Percentiles rank a stretch among this genome's conserved stretches.
Conservation (phyloP, 2,797 vertebrate genomes). For the Oryzias sinensis region DNA sequence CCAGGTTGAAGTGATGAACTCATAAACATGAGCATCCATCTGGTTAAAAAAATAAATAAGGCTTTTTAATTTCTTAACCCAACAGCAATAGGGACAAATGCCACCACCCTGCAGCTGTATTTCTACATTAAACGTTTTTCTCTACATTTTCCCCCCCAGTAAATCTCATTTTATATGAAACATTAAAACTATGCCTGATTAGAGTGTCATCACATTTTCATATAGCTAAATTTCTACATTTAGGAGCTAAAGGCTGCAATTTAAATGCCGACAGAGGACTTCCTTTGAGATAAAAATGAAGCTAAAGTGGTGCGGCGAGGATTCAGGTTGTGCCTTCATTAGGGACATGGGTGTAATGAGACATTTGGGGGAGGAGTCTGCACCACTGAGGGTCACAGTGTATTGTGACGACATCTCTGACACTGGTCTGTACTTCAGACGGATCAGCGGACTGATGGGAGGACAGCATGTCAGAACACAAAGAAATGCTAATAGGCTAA, state of each 20-base stretch:
- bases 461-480: constrained; percentile 58
- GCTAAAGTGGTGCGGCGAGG: constrained; percentile 1
- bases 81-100: too few species aligned
- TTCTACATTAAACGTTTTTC: too few species aligned
- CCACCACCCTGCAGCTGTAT: too few species aligned
- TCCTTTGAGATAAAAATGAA: constrained; percentile 32
- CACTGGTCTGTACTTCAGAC: constrained; percentile 42
- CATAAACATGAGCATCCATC: too few species aligned
- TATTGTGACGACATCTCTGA: constrained; percentile 23
- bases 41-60: too few species aligned
- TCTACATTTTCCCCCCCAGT: too few species aligned
- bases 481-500: constrained; percentile 46
- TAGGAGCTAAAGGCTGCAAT: constrained; percentile 4
- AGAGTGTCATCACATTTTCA: too few species aligned
- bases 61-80: too few species aligned
- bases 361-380: neutral
- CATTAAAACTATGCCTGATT: too few species aligned
- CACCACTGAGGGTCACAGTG: constrained; percentile 7
- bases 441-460: constrained; percentile 29
- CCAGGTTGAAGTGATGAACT: too few species aligned
- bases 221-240: too few species aligned
- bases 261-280: neutral
- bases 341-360: constrained; percentile 11
- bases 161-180: too few species aligned
- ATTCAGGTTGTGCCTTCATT: constrained; percentile 40